Base-by-base conservation (phyloP, 2,797 vertebrate species). In the Liparis tanakae region DNA sequence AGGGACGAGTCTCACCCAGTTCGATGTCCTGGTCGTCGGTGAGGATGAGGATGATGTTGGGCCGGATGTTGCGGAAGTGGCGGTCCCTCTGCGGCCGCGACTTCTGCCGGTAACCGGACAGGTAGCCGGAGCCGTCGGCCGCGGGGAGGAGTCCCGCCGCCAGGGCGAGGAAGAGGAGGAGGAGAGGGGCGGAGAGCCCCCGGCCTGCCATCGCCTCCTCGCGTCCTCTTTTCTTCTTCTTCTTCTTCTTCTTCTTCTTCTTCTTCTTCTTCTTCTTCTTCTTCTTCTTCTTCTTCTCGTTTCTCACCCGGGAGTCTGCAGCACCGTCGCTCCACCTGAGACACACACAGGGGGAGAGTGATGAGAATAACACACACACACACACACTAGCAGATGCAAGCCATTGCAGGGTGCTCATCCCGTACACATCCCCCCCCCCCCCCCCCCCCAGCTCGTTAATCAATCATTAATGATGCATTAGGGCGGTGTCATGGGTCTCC, bases 1-100 rank as follows among this genome's bases (percentile, higher is more conserved):
- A 57, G 25, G 36, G 1, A 37, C 41, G 33, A 5, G 20, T 67
- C 95, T 94, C 90, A 99, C 98, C 98, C 80, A 99, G 95, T 89
- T 99, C 98, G 79, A 98, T 97, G 78, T 99, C 98, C 89, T 99
- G 98, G 91, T 99, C 98, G 39, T 99, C 98, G 0, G 98, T 99
- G 85, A 99, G 97, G 87, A 99, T 94, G 75, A 99, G 95, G 88
- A 99, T 98, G 91, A 99, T 97, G 90, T 99, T 99, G 85, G 98
- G 98, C 18, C 96, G 95, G 88, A 98, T 94, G 79, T 98, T 97
- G 80, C 96, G 95, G 41, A 96, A 92, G 64, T 96, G 94, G 12
- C 96, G 96, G 82, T 99, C 96, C 89, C 96, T 95, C 92, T 98
- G 97, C 72, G 96, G 95, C 67, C 97, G 95, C 76, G 95, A 94